Percentiles rank a stretch among this genome's conserved stretches.
phyloP scores from a whole-genome alignment of 2,797 vertebrate species.

The Artibeus lituratus region DNA sequence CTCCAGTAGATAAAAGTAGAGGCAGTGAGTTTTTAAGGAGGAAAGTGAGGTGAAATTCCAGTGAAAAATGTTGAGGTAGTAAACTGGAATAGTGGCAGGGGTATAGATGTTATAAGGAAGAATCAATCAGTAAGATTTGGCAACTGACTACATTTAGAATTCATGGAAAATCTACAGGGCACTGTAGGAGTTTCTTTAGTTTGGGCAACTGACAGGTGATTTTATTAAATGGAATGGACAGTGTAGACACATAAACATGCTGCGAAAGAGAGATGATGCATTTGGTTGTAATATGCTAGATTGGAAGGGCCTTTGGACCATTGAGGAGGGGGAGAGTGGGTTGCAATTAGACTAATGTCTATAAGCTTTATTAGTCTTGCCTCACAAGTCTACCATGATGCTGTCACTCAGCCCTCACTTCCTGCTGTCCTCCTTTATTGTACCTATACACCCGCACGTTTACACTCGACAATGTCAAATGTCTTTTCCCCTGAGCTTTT shows the following conservation, averaged over 20 bases:
- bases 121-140: not conserved
- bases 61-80: rapidly evolving
- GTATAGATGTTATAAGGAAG: not conserved
- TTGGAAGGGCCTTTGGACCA: not conserved
- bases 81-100: not conserved
- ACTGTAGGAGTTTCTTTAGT: not conserved
- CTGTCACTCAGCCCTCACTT: not conserved
- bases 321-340: not conserved
- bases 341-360: not conserved
- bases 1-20: not conserved
- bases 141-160: not conserved
- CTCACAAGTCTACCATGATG: not conserved
- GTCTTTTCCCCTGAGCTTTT: not conserved
- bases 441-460: not conserved
- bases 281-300: not conserved
- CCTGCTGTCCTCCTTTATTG: rapidly evolving
- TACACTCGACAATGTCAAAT: not conserved
- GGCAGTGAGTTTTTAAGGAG: not conserved
- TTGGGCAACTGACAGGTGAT: not conserved
- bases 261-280: not conserved
- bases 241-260: not conserved
- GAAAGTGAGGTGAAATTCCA: not conserved
- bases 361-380: not conserved
- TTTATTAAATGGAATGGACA: not conserved
- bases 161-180: not conserved